Evolutionary conservation across 2,888 invertebrate species (phyloP).

Genomic region (Camponotus fellah): DNA sequence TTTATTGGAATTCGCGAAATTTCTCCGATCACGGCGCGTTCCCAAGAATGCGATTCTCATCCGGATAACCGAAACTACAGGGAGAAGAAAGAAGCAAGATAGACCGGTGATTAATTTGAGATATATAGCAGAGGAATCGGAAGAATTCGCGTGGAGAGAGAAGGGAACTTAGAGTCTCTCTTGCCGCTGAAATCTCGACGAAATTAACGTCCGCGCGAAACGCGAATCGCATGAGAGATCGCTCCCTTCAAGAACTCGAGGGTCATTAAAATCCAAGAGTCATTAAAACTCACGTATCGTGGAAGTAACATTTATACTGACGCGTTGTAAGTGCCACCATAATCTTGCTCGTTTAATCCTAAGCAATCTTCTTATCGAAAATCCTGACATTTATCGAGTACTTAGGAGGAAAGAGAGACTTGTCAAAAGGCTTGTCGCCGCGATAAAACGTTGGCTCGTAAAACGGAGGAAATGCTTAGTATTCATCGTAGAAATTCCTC

Average conservation of each 20-base stretch:
- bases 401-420: not conserved
- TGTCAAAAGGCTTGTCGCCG: not conserved
- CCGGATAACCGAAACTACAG: conserved; percentile 33
- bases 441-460: conserved; percentile 5
- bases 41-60: conserved; percentile 66
- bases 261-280: conserved; percentile 10
- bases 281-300: conserved; percentile 13
- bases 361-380: not conserved
- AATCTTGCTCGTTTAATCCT: not conserved
- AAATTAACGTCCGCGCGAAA: conserved; percentile 8
- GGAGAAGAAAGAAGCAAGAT: not conserved
- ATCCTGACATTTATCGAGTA: not conserved
- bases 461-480: conserved; percentile 6
- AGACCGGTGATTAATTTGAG: conserved; percentile 51
- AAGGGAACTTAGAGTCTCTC: conserved; percentile 4
- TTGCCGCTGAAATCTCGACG: not conserved
- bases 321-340: not conserved
- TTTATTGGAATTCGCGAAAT: conserved; percentile 83
- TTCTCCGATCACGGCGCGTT: conserved; percentile 76
- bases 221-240: not conserved
- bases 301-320: not conserved
- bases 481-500: conserved; percentile 17
- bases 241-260: not conserved
- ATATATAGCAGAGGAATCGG: conserved; percentile 50
- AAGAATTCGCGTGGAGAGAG: conserved; percentile 8